Evolutionary conservation across 2,888 invertebrate genomes (phyloP).

Genomic region (Tricholauxania praeusta): DNA sequence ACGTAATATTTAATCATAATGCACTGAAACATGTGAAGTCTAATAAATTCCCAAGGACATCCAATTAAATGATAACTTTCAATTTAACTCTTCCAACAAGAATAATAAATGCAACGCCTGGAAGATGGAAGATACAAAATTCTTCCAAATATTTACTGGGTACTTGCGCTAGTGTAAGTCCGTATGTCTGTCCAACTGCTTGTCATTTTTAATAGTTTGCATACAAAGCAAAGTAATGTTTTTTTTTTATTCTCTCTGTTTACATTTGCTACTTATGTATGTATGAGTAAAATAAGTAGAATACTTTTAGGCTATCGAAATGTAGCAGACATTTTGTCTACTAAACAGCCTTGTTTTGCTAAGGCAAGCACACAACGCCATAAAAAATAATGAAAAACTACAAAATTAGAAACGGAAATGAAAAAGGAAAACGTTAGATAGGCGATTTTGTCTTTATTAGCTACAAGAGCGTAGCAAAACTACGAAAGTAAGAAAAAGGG

Average conservation of each 20-base stretch:
- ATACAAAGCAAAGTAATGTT: constrained; percentile 10
- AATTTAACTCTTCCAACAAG: too few species aligned
- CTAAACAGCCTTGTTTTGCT: constrained; percentile 4
- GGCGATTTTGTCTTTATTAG: not conserved
- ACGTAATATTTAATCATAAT: too few species aligned
- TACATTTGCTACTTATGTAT: not conserved
- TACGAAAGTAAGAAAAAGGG: not conserved
- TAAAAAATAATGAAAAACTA: constrained; percentile 47
- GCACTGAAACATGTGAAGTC: too few species aligned
- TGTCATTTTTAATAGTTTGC: constrained; percentile 14
- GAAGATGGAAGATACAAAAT: too few species aligned
- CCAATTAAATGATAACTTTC: too few species aligned
- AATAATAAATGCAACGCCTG: too few species aligned
- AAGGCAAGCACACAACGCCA: constrained; percentile 21
- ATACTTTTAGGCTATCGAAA: constrained; percentile 43
- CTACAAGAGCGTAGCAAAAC: not conserved
- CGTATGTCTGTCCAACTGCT: not conserved
- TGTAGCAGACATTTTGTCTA: constrained; percentile 45
- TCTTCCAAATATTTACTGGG: too few species aligned
- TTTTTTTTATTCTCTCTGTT: constrained; percentile 4
- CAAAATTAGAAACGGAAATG: constrained; percentile 43
- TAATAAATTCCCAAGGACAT: too few species aligned
- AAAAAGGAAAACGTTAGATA: constrained; percentile 13
- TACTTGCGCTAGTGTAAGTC: not conserved
- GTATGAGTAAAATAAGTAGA: not conserved